These are phyloP conservation scores for Ameiurus melas DNA, from an alignment of 2,113 vertebrate species.

Conservation along the genomic window DNA sequence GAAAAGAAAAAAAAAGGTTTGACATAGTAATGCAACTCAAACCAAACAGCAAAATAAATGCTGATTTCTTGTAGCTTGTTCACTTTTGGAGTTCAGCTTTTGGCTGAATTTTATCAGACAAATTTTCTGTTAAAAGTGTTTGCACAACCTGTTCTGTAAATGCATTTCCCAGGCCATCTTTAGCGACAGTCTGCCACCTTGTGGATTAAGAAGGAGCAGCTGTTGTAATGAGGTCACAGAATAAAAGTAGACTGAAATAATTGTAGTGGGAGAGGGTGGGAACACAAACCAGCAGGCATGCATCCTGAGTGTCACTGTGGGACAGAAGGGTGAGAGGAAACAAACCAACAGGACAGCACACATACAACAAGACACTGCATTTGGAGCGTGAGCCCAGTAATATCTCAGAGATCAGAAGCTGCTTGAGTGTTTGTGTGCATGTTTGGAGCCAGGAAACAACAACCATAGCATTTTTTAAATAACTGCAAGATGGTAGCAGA, in stretches of 20 bases:
- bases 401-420: background rate
- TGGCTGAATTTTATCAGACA: background rate
- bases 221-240: constrained; percentile 17
- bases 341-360: background rate
- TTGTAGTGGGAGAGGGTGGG: constrained; percentile 32
- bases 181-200: constrained; percentile 40
- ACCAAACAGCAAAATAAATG: background rate
- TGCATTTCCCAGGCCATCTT: background rate
- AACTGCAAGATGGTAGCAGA: background rate
- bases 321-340: background rate
- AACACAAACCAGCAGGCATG: constrained; percentile 31
- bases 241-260: constrained; percentile 35
- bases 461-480: background rate
- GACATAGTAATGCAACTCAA: background rate
- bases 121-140: background rate
- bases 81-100: background rate
- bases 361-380: background rate
- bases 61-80: background rate
- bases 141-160: background rate
- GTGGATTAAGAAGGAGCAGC: constrained; percentile 18
- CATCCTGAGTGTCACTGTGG: constrained; percentile 20
- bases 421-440: background rate
- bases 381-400: background rate
- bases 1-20: background rate
- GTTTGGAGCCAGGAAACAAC: background rate